phyloP scores from a whole-genome alignment of 1,140 invertebrate species.

The Whitmania pigra region DNA sequence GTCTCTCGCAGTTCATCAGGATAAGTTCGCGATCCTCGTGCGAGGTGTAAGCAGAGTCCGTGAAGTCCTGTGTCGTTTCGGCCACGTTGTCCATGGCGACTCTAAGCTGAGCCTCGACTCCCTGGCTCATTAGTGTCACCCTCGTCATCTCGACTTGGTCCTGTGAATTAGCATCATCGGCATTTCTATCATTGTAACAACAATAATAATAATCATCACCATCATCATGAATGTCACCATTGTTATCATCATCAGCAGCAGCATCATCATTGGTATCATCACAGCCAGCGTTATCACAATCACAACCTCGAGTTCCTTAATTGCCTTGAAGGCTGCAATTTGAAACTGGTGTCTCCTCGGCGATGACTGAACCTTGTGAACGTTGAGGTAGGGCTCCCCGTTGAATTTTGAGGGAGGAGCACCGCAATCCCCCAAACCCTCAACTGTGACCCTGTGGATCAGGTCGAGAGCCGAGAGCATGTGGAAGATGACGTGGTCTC shows the following conservation, averaged over 20 bases:
- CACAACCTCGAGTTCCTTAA: slow-evolving; percentile 59
- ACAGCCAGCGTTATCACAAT: background rate
- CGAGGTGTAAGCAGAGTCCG: slow-evolving; percentile 92
- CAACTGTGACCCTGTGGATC: slow-evolving; percentile 91
- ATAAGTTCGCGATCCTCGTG: slow-evolving; percentile 93
- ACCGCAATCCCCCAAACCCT: slow-evolving; percentile 47
- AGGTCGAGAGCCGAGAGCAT: slow-evolving; percentile 93
- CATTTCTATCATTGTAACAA: too few relatives aligned
- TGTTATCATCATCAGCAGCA: background rate
- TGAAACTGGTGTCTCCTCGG: slow-evolving; percentile 36
- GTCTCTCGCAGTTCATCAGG: slow-evolving; percentile 64
- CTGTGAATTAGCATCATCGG: slow-evolving; percentile 30
- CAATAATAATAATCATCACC: too few relatives aligned
- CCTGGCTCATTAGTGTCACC: slow-evolving; percentile 51
- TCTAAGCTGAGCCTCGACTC: slow-evolving; percentile 52
- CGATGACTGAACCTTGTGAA: slow-evolving; percentile 27
- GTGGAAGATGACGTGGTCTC: slow-evolving; percentile 69
- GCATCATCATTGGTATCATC: background rate
- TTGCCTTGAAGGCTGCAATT: slow-evolving; percentile 59
- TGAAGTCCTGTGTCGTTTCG: slow-evolving; percentile 94
- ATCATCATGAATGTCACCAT: too few relatives aligned
- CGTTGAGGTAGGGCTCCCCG: slow-evolving; percentile 28
- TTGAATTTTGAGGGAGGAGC: slow-evolving; percentile 30
- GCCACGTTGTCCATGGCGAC: slow-evolving; percentile 73
- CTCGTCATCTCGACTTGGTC: slow-evolving; percentile 70